These are phyloP conservation scores for Ectemnius lituratus DNA, from an alignment of 2,888 invertebrate species.

Conservation along the genomic window DNA sequence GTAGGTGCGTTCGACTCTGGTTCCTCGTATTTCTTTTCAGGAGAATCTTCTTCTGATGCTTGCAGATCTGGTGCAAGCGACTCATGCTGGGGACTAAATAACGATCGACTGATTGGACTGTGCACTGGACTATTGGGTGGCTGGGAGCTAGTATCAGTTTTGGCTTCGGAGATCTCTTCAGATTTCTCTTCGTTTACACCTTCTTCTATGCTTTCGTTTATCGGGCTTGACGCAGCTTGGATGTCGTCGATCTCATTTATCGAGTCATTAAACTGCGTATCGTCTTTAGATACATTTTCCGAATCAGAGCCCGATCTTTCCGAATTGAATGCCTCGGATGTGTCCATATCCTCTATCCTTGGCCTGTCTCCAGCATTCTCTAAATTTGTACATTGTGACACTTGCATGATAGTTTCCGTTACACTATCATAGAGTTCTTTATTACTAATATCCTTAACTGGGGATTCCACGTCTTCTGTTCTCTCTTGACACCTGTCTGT, in stretches of 20 bases:
- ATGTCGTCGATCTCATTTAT: conserved; percentile 42
- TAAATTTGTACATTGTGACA: conserved; percentile 55
- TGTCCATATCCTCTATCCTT: conserved; percentile 12
- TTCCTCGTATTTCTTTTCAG: conserved; percentile 5
- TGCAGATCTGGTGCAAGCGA: conserved; percentile 65
- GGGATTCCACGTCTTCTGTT: conserved; percentile 17
- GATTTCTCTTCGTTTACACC: conserved; percentile 29
- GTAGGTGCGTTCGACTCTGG: conserved; percentile 19
- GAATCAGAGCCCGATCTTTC: conserved; percentile 24
- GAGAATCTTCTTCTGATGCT: conserved; percentile 76
- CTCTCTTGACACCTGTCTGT: conserved; percentile 15
- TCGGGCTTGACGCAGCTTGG: conserved; percentile 36
- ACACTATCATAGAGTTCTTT: conserved; percentile 65
- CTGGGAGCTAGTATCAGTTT: conserved; percentile 47
- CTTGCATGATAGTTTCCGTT: conserved; percentile 70
- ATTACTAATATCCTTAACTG: conserved; percentile 26
- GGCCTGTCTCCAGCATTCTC: conserved; percentile 26
- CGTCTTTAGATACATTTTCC: conserved; percentile 12
- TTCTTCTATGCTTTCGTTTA: conserved; percentile 43
- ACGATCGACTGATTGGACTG: conserved; percentile 55
- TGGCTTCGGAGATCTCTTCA: conserved; percentile 31
- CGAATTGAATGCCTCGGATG: conserved; percentile 12
- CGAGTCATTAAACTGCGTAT: conserved; percentile 7
- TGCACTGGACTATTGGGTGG: conserved; percentile 47
- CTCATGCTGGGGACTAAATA: conserved; percentile 64